Evolutionary conservation across 2,888 invertebrate genomes (phyloP), one percentile per base, ranked within the genome.

Genomic region (Tromatobia lineatoria): DNA sequence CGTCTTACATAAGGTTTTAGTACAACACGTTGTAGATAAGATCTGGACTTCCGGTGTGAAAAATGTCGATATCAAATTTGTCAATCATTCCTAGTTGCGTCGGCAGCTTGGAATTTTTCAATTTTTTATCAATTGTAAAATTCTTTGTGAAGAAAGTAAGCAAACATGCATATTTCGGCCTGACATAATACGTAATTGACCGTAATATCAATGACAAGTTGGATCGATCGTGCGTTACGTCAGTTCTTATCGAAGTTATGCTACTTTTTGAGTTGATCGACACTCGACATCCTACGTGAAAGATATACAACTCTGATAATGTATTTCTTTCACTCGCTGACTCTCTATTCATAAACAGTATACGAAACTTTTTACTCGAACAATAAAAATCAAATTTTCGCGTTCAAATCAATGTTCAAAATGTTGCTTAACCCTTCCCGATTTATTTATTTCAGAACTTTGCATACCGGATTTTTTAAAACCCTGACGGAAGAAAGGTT

Each of bases 191-290:
- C 20, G 11, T 23, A 52, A 20, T 20, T 2, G n/a, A 3, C 15
- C n/a, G 50, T 50, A 52, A 54, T 54, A 54, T 23, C 23, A 54
- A 54, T 23, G 23, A 54, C 2, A 23, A 23, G 11, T 54, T 23
- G 2, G 13, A 54, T 54, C 20, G 54, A 20, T 8, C 18, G 23
- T 23, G 54, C 23, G 54, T 8, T 11, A 23, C 54, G 20, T 20
- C n/a, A 10, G 54, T 23, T 54, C 54, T 54, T 54, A 54, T 54
- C 54, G 23, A 54, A 54, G 23, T 54, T 54, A 23, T 54, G 54
- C 20, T 23, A 54, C 54, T 23, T 23, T 54, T 54, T 23, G 20
- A 23, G 4, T 11, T 23, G 54, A 13, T 23, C 23, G 54, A 23
- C 23, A 54, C 54, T 54, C 23, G 23, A 54, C 23, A 13, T 54